Percentiles rank a stretch among this genome's conserved stretches.
Conservation (phyloP, 1,140 invertebrate species). For the Bradysia coprophila region DNA sequence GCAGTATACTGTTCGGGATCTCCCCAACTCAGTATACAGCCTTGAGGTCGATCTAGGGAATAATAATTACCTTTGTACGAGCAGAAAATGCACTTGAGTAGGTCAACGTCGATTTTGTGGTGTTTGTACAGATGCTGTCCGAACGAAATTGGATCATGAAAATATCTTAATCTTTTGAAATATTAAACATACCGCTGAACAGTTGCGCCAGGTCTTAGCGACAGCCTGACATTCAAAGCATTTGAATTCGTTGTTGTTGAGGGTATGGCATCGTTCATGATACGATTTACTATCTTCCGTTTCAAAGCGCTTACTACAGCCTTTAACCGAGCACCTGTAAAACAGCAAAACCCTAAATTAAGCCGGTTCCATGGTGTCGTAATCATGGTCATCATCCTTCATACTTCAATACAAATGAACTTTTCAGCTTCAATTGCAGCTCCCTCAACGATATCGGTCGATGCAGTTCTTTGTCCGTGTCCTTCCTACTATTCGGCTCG, state of each 20-base stretch:
- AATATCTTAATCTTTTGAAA: too few species aligned
- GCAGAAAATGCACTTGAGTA: constrained; percentile 42
- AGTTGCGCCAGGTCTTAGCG: constrained; percentile 35
- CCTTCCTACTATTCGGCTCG: neutral
- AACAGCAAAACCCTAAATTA: neutral
- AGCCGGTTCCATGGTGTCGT: neutral
- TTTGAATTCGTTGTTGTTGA: constrained; percentile 20
- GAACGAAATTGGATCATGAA: too few species aligned
- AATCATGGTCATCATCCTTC: neutral
- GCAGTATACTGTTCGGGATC: too few species aligned
- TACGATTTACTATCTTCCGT: constrained; percentile 24
- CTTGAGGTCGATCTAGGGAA: too few species aligned
- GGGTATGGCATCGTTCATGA: constrained; percentile 29
- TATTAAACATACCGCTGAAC: too few species aligned
- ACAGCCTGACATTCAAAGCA: constrained; percentile 30
- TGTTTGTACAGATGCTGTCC: constrained; percentile 49
- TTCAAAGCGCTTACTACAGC: constrained; percentile 30
- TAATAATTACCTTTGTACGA: constrained; percentile 27
- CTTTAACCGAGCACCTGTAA: constrained; percentile 26
- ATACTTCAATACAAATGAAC: neutral
- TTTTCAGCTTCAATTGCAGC: neutral
- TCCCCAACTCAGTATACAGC: too few species aligned
- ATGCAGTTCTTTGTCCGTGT: neutral
- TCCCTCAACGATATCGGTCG: constrained; percentile 3
- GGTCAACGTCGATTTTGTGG: constrained; percentile 43